Base-by-base conservation (phyloP, 2,113 vertebrate genomes). In the human (Homo sapiens) region DNA sequence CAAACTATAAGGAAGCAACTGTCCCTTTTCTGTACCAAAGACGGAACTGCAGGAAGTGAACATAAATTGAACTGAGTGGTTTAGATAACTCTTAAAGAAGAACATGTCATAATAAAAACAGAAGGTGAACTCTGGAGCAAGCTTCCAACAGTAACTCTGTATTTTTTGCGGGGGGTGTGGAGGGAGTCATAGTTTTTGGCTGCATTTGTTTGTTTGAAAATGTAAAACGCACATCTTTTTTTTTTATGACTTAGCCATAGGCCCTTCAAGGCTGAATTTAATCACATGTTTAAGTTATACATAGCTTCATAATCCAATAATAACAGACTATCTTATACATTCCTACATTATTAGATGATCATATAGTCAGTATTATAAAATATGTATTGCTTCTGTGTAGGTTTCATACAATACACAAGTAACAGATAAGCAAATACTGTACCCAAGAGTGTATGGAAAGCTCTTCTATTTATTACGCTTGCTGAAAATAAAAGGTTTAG, bases 381-480 rank as follows among this genome's bases (percentile, higher is more conserved):
- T 13, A 66, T 2, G 7, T 8, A 20, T 1, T 45, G 25, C 11
- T 38, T 80, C 70, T 50, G 11, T 1, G 30, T 3, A 79, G 92
- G 12, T 70, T 59, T 23, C n/a, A 20, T 10, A 30, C 6, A 30
- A 30, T 1, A 3, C 5, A 38, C 8, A 45, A 87, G 43, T 52
- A 22, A 68, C 0, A 35, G 43, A 38, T 6, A 45, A 75, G 73
- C 73, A 75, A 70, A 81, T 7, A 4, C 25, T 13, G 14, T 1
- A 43, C 45, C 66, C 1, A 1, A 13, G 43, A 10, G 4, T 1
- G 0, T 7, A 8, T 0, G 23, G 70, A 40, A 75, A 86, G 43
- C 30, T 25, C 38, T 23, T 48, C 43, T 18, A 27, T 17, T 1
- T 16, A 35, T 3, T 5, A 40, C 12, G 10, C 45, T 75, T 55